A percentile compares a stretch with the other conserved stretches of the same genome.
Evolutionary conservation across 35 echinoderm and acorn worm genomes (phyloP).

Genomic region (Eucidaris tribuloides): DNA sequence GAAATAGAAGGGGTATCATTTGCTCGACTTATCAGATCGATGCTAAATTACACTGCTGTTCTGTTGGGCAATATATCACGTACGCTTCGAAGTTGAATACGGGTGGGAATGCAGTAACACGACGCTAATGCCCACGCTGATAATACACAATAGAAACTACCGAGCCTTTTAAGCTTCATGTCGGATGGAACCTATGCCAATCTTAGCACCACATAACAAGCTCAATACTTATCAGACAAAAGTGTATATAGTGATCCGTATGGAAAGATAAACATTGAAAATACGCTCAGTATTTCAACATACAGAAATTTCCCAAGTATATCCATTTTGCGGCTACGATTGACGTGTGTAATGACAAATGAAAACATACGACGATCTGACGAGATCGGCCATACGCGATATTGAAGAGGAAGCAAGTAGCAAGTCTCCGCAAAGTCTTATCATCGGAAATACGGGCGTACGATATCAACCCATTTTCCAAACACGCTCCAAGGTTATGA

Average conservation of each 20-base stretch:
- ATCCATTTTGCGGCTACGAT: slow-evolving; percentile 67
- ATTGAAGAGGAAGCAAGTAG: slow-evolving; percentile 95
- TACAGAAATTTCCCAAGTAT: slow-evolving; percentile 76
- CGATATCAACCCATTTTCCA: slow-evolving; percentile 73
- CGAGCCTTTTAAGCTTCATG: slow-evolving; percentile 74
- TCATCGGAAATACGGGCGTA: slow-evolving; percentile 63
- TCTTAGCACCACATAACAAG: slow-evolving; percentile 87
- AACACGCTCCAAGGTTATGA: slow-evolving; percentile 77
- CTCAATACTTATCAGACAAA: slow-evolving; percentile 78
- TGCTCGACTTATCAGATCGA: slow-evolving; percentile 18
- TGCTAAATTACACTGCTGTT: slow-evolving; percentile 76
- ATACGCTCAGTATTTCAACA: slow-evolving; percentile 82
- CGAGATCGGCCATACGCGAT: slow-evolving; percentile 78
- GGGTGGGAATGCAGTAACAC: slow-evolving; percentile 88
- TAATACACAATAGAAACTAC: slow-evolving; percentile 70
- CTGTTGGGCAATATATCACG: slow-evolving; percentile 51
- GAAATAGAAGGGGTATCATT: slow-evolving; percentile 69
- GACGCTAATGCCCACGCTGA: slow-evolving; percentile 83
- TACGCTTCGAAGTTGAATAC: slow-evolving; percentile 80
- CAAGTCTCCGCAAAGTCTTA: slow-evolving; percentile 64
- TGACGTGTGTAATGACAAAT: slow-evolving; percentile 63
- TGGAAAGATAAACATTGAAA: slow-evolving; percentile 93
- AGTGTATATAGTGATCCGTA: slow-evolving; percentile 84
- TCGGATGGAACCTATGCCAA: slow-evolving; percentile 91
- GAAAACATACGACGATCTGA: slow-evolving; percentile 80